Conservation (phyloP, 2,797 vertebrate species). For the Avahi laniger region DNA sequence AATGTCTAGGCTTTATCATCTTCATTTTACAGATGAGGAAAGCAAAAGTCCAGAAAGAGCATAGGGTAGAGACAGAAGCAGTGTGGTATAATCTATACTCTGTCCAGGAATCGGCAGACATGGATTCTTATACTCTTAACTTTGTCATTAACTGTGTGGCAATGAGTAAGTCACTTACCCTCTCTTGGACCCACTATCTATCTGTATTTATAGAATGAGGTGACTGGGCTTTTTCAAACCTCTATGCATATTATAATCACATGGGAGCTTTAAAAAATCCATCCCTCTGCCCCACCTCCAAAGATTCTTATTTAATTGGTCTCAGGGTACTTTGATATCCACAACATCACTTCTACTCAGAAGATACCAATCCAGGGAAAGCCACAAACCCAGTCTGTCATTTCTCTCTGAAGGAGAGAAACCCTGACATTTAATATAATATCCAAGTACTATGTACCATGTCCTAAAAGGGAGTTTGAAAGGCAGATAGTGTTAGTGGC, state of each 20-base stretch:
- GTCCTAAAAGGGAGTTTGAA: slow-evolving; percentile 43
- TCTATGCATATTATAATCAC: slow-evolving; percentile 49
- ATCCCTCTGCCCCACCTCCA: background rate
- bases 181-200: slow-evolving; percentile 14
- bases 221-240: slow-evolving; percentile 33
- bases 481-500: slow-evolving; percentile 18
- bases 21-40: slow-evolving; percentile 41
- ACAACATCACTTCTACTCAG: background rate
- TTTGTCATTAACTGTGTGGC: background rate
- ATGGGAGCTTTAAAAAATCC: slow-evolving; percentile 13
- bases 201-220: slow-evolving; percentile 24
- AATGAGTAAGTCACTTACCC: slow-evolving; percentile 6
- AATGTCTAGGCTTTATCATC: slow-evolving; percentile 15
- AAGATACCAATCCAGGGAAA: slow-evolving; percentile 9
- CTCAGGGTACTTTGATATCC: slow-evolving; percentile 40
- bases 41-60: background rate
- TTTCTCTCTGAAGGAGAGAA: slow-evolving; percentile 50
- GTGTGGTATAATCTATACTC: background rate
- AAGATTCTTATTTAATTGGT: slow-evolving; percentile 58
- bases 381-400: background rate
- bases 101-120: background rate
- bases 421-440: slow-evolving; percentile 19
- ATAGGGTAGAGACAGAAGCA: background rate
- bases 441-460: slow-evolving; percentile 22
- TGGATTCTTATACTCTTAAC: slow-evolving; percentile 2